Percentiles rank a stretch among this genome's conserved stretches.
Conservation (phyloP, 2,888 invertebrate genomes). For the Cantharis rustica region DNA sequence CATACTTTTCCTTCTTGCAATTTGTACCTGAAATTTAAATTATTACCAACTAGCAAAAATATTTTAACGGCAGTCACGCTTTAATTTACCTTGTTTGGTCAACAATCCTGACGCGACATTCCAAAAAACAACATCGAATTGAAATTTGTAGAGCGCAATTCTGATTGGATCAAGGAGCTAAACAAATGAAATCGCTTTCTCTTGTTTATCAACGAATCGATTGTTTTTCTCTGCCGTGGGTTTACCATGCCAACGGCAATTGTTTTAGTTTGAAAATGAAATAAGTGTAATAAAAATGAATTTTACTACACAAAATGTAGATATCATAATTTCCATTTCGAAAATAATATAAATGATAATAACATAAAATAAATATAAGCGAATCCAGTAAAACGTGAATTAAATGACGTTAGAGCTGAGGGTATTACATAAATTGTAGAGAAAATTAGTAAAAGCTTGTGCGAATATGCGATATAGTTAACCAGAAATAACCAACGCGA, state of each 20-base stretch:
- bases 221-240: neutral
- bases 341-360: neutral
- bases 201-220: neutral
- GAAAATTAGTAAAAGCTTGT: conserved; percentile 40
- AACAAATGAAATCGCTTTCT: neutral
- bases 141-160: neutral
- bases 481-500: conserved; percentile 48
- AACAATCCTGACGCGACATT: neutral
- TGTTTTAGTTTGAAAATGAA: neutral
- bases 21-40: conserved; percentile 1
- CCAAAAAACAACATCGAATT: neutral
- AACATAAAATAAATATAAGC: neutral
- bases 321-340: neutral
- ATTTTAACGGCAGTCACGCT: neutral
- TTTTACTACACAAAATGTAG: neutral
- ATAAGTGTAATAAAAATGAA: no score
- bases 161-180: neutral
- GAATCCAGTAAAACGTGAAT: neutral
- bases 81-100: neutral
- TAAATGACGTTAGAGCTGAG: conserved; percentile 16
- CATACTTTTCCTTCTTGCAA: neutral
- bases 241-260: neutral
- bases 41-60: neutral
- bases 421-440: conserved; percentile 41
- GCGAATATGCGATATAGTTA: conserved; percentile 36